A percentile compares a stretch with the other conserved stretches of the same genome.
Evolutionary conservation across 1,140 invertebrate genomes (phyloP).

Genomic region (Bombus sibiricus): DNA sequence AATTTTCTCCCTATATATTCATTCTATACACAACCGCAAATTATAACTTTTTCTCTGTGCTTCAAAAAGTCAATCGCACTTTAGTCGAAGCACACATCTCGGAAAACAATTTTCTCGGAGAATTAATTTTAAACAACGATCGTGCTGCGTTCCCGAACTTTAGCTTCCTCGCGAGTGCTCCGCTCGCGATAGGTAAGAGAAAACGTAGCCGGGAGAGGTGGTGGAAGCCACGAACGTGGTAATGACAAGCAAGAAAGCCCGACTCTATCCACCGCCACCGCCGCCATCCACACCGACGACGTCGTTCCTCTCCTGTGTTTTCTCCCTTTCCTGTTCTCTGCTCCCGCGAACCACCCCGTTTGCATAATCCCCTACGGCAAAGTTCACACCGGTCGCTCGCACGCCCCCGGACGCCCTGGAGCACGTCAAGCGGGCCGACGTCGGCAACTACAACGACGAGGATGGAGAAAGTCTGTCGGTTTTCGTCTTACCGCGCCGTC

Average conservation of each 20-base stretch:
- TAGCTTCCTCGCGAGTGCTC: constrained; percentile 23
- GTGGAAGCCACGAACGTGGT: constrained; percentile 67
- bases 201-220: constrained; percentile 32
- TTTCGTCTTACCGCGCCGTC: constrained; percentile 12
- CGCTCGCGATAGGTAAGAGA: constrained; percentile 23
- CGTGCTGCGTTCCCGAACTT: not conserved
- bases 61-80: not conserved
- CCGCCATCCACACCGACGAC: constrained; percentile 28
- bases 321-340: constrained; percentile 45
- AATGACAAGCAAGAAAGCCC: constrained; percentile 69
- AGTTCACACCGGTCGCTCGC: constrained; percentile 71
- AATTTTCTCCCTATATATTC: not conserved
- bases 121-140: constrained; percentile 19
- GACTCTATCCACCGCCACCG: constrained; percentile 33
- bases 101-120: constrained; percentile 4
- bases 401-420: constrained; percentile 56
- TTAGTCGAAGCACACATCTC: not conserved
- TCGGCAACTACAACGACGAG: constrained; percentile 38
- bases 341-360: constrained; percentile 62
- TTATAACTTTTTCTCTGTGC: not conserved
- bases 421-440: constrained; percentile 52
- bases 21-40: not conserved
- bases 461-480: constrained; percentile 36
- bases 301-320: constrained; percentile 40
- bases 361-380: constrained; percentile 72